Conservation (phyloP, 2,113 vertebrate genomes). For the Zosterops pallidus region DNA sequence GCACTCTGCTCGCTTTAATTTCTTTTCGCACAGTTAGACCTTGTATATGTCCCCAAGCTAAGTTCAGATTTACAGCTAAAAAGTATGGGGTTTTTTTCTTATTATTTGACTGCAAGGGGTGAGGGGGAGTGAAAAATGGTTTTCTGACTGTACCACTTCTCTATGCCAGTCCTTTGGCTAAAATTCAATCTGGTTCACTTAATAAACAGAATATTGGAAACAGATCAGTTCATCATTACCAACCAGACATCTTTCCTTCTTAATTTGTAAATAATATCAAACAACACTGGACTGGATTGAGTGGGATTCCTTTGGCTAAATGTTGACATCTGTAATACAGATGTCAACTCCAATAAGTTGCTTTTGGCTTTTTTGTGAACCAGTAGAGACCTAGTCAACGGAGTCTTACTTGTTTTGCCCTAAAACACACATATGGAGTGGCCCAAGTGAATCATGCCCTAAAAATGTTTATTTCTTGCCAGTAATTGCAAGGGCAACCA, state of each 20-base stretch:
- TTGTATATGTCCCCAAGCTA: neutral
- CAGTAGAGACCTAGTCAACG: neutral
- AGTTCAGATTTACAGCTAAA: neutral
- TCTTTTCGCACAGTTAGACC: neutral
- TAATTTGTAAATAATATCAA: neutral
- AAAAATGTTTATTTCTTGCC: neutral
- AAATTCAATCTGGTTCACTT: neutral
- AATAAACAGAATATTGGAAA: neutral
- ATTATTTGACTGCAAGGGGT: neutral
- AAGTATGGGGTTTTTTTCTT: neutral
- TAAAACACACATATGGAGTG: neutral
- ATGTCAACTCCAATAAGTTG: neutral
- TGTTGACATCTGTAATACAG: neutral
- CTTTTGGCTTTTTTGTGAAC: neutral
- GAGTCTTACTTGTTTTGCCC: neutral
- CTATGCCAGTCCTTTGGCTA: neutral
- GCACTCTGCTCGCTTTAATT: neutral
- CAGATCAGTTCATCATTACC: neutral
- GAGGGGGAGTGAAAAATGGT: fast-evolving
- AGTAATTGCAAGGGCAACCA: neutral
- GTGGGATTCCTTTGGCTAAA: neutral
- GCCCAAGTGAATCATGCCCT: neutral
- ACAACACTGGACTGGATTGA: neutral
- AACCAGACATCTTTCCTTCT: neutral
- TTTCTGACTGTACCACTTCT: neutral